Evolutionary conservation across 2,888 invertebrate genomes (phyloP), one percentile per base, ranked within the genome.

Genomic region (Osedax frankpressi): DNA sequence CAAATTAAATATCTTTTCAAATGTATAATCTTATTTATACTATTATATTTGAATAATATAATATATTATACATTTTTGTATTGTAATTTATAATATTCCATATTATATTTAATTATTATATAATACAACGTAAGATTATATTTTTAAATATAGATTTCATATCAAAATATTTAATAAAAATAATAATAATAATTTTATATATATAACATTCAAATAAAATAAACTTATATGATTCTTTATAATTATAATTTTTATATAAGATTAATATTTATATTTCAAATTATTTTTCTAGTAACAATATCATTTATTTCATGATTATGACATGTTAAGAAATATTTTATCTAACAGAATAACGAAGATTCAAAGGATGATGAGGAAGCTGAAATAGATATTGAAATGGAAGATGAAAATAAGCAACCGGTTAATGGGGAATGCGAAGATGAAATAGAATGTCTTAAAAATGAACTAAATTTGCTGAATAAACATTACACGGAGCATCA

Each of bases 401-500:
- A 19, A 11, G 19, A 19, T 44, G 44, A 19, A 44, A 44, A 6
- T 11, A 19, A 44, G 44, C 6, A 19, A 11, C 6, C 6, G 19
- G 44, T 44, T 44, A 44, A 6, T 11, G 44, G 19, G 6, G 44
- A 44, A 44, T 44, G 6, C 19, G 44, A 44, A 44, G 44, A 44
- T 11, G 44, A 44, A 6, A 44, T 44, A 44, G 6, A 11, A 44
- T 44, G 74, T 30, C 74, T 75, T 26, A 73, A 73, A 11, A 76
- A 77, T 67, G 80, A 82, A 74, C 79, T 84, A 78, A 77, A 76
- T 30, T 79, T 79, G 60, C 74, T 83, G 1, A 84, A 84, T 75
- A 81, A 81, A 68, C 81, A 77, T 30, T 85, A 85, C 78, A 79
- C 80, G 74, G 84, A 85, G 71, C 81, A 84, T 75, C 77, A 85